These are phyloP conservation scores for Calameuta idolon DNA, from an alignment of 2,888 invertebrate species.

Conservation along the genomic window DNA sequence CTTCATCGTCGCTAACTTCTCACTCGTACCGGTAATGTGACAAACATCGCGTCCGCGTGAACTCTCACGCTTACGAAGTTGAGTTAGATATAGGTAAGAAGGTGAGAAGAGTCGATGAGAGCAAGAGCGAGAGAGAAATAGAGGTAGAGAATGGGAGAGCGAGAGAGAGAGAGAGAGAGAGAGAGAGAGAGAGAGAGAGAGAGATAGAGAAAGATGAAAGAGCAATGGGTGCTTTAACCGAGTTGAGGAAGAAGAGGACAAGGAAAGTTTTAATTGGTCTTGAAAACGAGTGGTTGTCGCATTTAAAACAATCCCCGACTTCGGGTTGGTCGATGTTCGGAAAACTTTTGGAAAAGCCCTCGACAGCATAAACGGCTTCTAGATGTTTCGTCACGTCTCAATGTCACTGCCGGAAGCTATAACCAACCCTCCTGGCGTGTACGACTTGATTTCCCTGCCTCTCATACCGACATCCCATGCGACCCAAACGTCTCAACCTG, in stretches of 20 bases:
- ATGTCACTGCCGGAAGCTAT: conserved; percentile 19
- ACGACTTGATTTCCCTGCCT: no score
- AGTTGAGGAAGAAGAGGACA: conserved; percentile 20
- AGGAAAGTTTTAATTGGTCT: conserved; percentile 59
- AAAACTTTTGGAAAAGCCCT: conserved; percentile 15
- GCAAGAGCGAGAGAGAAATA: not conserved
- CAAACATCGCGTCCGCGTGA: conserved; percentile 44
- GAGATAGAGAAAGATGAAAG: not conserved
- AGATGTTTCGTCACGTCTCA: conserved; percentile 22
- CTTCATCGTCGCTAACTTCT: conserved; percentile 44
- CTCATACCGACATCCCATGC: no score
- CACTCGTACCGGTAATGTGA: conserved; percentile 46
- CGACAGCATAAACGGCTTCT: not conserved
- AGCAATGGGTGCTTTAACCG: conserved; percentile 14
- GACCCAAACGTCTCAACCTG: no score
- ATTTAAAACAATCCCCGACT: conserved; percentile 56
- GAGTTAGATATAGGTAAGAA: not conserved
- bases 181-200: not conserved
- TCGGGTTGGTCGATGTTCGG: conserved; percentile 35
- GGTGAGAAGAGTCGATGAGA: not conserved
- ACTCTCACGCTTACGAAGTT: not conserved
- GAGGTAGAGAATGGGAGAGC: not conserved
- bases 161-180: not conserved
- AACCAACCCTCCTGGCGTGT: conserved; percentile 1
- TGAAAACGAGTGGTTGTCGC: conserved; percentile 56